phyloP scores from a whole-genome alignment of 2,888 invertebrate genomes.

The Pollenia labialis region DNA sequence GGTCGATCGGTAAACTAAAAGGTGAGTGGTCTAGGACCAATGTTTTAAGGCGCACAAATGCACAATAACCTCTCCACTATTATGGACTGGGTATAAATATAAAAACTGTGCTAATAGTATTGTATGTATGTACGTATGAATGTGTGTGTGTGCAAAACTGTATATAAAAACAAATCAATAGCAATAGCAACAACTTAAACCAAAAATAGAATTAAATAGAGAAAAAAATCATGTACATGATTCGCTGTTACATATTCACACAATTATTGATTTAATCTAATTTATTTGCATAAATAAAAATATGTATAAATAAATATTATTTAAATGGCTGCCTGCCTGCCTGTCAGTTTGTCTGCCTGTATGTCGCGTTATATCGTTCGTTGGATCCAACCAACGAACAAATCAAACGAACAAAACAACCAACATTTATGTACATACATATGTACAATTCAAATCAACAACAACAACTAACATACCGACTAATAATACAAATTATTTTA shows the following conservation, averaged over 20 bases:
- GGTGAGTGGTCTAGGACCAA: too few relatives aligned
- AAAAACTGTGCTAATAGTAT: not conserved
- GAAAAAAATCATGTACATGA: constrained; percentile 33
- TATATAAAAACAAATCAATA: constrained; percentile 6
- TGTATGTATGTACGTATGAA: not conserved
- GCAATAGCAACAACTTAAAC: constrained; percentile 4
- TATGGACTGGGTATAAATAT: not conserved
- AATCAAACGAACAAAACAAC: constrained; percentile 1
- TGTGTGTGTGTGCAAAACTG: not conserved
- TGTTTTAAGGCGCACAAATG: too few relatives aligned
- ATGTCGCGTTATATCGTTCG: not conserved
- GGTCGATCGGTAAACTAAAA: too few relatives aligned
- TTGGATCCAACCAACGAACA: constrained; percentile 8
- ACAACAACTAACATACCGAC: constrained; percentile 38
- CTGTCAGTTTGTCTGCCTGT: not conserved
- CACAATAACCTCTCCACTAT: too few relatives aligned
- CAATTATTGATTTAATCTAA: constrained; percentile 66
- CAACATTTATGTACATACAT: too few relatives aligned
- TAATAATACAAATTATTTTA: constrained; percentile 34
- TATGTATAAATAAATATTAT: constrained; percentile 40
- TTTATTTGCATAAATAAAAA: constrained; percentile 59
- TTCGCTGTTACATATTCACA: constrained; percentile 46
- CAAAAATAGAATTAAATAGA: not conserved
- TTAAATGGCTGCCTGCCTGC: not conserved
- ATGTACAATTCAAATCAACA: not conserved